phyloP scores from a whole-genome alignment of 2,888 invertebrate species.

The Cephus pygmeus region DNA sequence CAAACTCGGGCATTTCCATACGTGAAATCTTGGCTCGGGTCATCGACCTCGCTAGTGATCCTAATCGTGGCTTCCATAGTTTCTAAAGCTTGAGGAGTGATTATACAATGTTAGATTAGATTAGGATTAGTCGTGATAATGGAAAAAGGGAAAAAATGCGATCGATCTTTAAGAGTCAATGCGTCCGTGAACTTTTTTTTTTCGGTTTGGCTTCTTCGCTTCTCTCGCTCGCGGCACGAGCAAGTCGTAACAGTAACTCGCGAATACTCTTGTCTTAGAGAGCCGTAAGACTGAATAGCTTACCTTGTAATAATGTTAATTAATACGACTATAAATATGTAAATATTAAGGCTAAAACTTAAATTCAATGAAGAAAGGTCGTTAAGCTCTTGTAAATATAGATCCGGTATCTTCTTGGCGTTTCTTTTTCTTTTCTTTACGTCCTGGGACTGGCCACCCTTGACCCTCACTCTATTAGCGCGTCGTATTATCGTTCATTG shows the following conservation, averaged over 20 bases:
- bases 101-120: neutral
- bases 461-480: neutral
- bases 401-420: neutral
- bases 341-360: neutral
- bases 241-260: constrained; percentile 23
- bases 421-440: neutral
- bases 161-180: neutral
- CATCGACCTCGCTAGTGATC: neutral
- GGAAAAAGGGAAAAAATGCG: neutral
- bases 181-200: neutral
- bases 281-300: constrained; percentile 50
- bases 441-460: neutral
- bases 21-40: neutral
- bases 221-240: constrained; percentile 8
- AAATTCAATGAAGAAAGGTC: neutral
- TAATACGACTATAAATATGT: neutral
- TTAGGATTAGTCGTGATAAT: neutral
- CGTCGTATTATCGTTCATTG: neutral
- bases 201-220: neutral
- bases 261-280: constrained; percentile 36
- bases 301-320: constrained; percentile 6
- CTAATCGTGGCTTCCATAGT: neutral
- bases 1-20: neutral
- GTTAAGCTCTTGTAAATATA: neutral
- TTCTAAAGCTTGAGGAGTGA: neutral